Evolutionary conservation across 1,140 invertebrate species (phyloP).

Genomic region (Aphaenogaster floridana): DNA sequence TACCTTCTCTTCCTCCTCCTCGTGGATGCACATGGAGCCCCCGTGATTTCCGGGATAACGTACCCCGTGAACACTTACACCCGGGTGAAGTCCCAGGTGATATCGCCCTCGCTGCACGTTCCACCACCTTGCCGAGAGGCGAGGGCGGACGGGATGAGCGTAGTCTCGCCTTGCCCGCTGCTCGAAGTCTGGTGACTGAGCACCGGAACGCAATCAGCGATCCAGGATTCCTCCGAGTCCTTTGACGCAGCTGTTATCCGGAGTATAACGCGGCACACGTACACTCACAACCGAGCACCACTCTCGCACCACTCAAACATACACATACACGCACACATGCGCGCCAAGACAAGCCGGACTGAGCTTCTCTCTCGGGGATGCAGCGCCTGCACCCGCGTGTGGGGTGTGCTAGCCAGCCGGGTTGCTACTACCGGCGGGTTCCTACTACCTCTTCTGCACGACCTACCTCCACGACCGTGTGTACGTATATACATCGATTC

Average conservation of each 20-base stretch:
- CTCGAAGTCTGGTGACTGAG: background rate
- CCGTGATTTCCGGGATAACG: background rate
- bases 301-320: slow-evolving; percentile 59
- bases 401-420: slow-evolving; percentile 85
- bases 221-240: background rate
- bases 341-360: slow-evolving; percentile 49
- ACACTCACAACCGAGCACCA: slow-evolving; percentile 57
- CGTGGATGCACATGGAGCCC: slow-evolving; percentile 12
- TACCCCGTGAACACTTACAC: background rate
- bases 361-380: slow-evolving; percentile 73
- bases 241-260: background rate
- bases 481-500: slow-evolving; percentile 32
- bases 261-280: slow-evolving; percentile 40
- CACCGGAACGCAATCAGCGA: background rate
- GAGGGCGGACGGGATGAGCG: background rate
- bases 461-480: slow-evolving; percentile 49
- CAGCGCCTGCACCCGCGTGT: slow-evolving; percentile 83
- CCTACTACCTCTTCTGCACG: slow-evolving; percentile 61
- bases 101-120: background rate
- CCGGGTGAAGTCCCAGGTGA: background rate
- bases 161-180: background rate
- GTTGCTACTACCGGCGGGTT: slow-evolving; percentile 83
- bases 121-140: background rate
- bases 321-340: slow-evolving; percentile 44
- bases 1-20: slow-evolving; percentile 11